phyloP scores from a whole-genome alignment of 1,140 invertebrate genomes.

The Plectrocnemia conspersa region DNA sequence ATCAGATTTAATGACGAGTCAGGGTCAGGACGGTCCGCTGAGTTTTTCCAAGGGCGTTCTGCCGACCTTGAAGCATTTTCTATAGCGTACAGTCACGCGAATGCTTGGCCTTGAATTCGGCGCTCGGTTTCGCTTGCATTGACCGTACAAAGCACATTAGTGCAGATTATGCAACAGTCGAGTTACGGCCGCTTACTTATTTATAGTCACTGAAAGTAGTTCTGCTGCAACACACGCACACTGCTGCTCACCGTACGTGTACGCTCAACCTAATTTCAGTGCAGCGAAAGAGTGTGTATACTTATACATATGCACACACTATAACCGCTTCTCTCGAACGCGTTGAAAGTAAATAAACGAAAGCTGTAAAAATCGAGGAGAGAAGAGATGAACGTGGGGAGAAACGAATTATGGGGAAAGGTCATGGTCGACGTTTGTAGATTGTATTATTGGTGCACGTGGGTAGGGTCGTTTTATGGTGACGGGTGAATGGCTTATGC shows the following conservation, averaged over 20 bases:
- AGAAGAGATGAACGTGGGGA: neutral
- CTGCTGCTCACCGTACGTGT: constrained; percentile 6
- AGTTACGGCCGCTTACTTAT: constrained; percentile 22
- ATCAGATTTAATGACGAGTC: neutral
- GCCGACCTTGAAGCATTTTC: no score
- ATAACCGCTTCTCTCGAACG: neutral
- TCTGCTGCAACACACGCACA: constrained; percentile 20
- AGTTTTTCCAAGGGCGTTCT: neutral
- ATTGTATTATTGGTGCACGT: no score
- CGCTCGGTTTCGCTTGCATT: constrained; percentile 24
- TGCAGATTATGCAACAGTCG: constrained; percentile 28
- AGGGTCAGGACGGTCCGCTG: neutral
- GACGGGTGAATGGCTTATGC: no score
- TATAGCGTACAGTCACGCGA: constrained; percentile 3
- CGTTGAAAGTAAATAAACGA: no score
- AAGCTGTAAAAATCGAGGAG: neutral
- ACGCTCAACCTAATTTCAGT: constrained; percentile 3
- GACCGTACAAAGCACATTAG: constrained; percentile 28
- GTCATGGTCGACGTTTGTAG: neutral
- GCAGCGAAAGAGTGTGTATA: neutral
- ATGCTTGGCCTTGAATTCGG: constrained; percentile 25
- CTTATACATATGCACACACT: neutral
- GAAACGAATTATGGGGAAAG: neutral
- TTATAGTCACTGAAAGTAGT: constrained; percentile 31
- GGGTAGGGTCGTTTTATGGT: no score